Conservation (phyloP, 2,888 invertebrate genomes). For the Hypercompe scribonia region DNA sequence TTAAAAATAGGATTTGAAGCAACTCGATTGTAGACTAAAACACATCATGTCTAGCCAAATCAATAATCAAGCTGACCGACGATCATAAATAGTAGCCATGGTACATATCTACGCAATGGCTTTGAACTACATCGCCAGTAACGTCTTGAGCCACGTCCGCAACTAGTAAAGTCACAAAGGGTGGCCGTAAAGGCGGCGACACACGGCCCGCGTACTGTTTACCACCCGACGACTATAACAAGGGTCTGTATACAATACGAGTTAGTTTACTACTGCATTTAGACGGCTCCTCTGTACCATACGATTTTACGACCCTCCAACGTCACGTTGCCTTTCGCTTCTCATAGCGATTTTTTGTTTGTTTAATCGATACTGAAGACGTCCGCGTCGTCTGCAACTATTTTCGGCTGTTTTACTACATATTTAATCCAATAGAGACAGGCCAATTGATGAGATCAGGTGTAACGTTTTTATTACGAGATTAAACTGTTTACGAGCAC, state of each 20-base stretch:
- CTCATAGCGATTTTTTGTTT: slow-evolving; percentile 85
- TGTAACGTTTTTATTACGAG: slow-evolving; percentile 81
- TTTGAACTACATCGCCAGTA: slow-evolving; percentile 62
- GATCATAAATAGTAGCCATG: slow-evolving; percentile 18
- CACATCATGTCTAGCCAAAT: slow-evolving; percentile 19
- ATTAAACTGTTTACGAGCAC: slow-evolving; percentile 83
- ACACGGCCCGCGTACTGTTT: slow-evolving; percentile 80
- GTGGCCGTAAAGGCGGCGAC: slow-evolving; percentile 83
- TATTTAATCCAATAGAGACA: slow-evolving; percentile 77
- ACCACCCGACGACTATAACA: slow-evolving; percentile 81
- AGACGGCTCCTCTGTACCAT: slow-evolving; percentile 85
- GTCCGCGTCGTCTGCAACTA: slow-evolving; percentile 76
- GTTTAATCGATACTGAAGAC: slow-evolving; percentile 86
- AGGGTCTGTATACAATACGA: slow-evolving; percentile 84
- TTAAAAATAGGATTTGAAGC: not conserved
- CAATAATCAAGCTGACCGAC: slow-evolving; percentile 14
- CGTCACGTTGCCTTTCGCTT: slow-evolving; percentile 83
- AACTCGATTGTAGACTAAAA: not conserved
- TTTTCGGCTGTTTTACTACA: slow-evolving; percentile 77
- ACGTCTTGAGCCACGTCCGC: slow-evolving; percentile 71
- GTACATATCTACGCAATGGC: slow-evolving; percentile 49
- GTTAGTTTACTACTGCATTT: slow-evolving; percentile 82
- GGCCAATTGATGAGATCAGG: slow-evolving; percentile 79
- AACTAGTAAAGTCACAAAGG: slow-evolving; percentile 79
- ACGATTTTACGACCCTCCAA: slow-evolving; percentile 83